Evolutionary conservation across 2,797 vertebrate species (phyloP), one percentile per base, ranked within the genome.

Genomic region (Sphenodon punctatus): DNA sequence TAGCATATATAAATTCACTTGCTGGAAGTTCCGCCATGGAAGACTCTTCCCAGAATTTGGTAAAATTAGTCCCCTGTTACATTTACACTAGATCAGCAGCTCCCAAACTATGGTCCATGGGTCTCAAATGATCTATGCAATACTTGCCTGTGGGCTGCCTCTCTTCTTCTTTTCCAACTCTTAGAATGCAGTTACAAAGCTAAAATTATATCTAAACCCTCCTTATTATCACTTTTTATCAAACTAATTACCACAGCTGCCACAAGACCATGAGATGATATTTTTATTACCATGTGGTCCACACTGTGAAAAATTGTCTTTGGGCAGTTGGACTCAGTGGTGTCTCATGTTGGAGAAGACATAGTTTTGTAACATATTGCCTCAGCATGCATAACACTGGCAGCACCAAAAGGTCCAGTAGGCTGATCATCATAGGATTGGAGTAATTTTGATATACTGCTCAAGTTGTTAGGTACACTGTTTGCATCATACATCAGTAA

Each of bases 1-100:
- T 27, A 19, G 67, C 6, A 27, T 1, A 0, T 39, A 7, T 68
- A 32, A 23, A 34, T 34, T 27, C 55, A 46, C 65, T 46, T 38
- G 13, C 45, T 34, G 69, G 27, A 22, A 43, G 10, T 0, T 0
- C 34, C 49, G 68, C 5, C 20, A 3, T 0, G 1, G 42, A 7
- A 75, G 23, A 17, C 0, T 36, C 20, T 23, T n/a, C 4, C 51
- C 27, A 53, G 55, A 30, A 0, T 17, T 36, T 1, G 0, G 9
- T 22, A 67, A 60, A 10, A 32, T 38, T 23, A 23, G 49, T 75
- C 61, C 59, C 58, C 30, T 61, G 10, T 14, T 8, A 5, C 46
- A n/a, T 22, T 27, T 53, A 7, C 23, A 45, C 23, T 10, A 42
- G 72, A 8, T 23, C 69, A 69, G 75, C 76, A 69, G 34, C 8